Conservation (phyloP, 2,888 invertebrate genomes). For the Acanthosepion pharaonis region DNA sequence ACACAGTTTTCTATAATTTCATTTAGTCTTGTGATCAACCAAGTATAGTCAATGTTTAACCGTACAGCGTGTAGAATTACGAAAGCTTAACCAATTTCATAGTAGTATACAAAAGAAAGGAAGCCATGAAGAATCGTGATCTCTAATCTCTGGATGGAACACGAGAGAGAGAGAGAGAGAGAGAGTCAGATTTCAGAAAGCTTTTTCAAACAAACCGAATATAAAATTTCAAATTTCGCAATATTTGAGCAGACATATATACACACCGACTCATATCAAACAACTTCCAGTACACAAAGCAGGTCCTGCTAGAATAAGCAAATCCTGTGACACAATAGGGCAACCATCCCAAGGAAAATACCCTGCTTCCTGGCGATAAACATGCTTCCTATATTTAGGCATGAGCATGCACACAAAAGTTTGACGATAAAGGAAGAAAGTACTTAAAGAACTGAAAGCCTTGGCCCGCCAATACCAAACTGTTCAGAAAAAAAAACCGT, state of each 20-base stretch:
- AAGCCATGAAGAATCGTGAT: no score
- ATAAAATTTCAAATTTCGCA: no score
- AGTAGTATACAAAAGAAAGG: no score
- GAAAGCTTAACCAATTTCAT: no score
- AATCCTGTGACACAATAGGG: not conserved
- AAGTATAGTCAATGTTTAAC: no score
- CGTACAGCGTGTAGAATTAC: no score
- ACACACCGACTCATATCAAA: not conserved
- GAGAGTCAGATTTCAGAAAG: no score
- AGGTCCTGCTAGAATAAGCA: not conserved
- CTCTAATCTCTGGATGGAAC: no score
- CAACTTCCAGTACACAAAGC: not conserved
- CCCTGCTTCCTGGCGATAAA: not conserved
- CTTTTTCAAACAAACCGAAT: no score
- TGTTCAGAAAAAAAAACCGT: not conserved
- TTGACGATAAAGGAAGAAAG: not conserved
- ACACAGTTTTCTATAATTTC: no score
- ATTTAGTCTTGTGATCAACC: no score
- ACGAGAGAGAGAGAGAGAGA: no score
- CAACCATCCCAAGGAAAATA: constrained; percentile 6
- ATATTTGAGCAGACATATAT: not conserved
- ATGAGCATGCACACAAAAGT: not conserved
- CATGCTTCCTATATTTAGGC: not conserved
- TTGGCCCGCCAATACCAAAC: not conserved
- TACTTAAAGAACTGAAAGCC: not conserved